Evolutionary conservation across 1,140 invertebrate genomes (phyloP).

Genomic region (Trinorchestia longiramus): DNA sequence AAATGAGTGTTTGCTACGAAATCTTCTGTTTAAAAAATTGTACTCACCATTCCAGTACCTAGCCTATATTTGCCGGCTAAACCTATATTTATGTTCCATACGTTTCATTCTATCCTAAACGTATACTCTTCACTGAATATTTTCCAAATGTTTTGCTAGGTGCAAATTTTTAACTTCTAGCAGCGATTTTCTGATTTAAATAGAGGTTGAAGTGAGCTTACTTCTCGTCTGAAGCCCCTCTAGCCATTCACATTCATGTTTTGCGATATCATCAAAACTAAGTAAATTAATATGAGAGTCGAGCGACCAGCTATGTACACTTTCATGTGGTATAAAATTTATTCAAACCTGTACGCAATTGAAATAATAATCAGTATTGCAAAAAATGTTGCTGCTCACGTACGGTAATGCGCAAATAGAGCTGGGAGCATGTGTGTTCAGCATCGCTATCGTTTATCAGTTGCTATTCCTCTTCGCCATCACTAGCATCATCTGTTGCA

Average conservation of each 20-base stretch:
- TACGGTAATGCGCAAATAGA: not conserved
- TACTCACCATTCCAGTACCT: not conserved
- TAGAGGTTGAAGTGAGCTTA: too few species aligned
- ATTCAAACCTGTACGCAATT: not conserved
- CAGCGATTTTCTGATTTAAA: too few species aligned
- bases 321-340: not conserved
- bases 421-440: not conserved
- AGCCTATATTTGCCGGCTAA: not conserved
- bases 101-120: not conserved
- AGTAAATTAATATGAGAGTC: not conserved
- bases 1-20: not conserved
- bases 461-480: not conserved
- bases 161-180: not conserved
- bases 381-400: not conserved
- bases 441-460: not conserved
- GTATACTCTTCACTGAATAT: not conserved
- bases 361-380: not conserved
- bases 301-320: not conserved
- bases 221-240: too few species aligned
- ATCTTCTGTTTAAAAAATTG: not conserved
- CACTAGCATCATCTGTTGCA: not conserved
- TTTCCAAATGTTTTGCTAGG: not conserved
- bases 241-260: too few species aligned
- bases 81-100: too few species aligned
- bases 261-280: not conserved